phyloP scores from a whole-genome alignment of 2,113 vertebrate genomes.

The Orthonyx spaldingii region DNA sequence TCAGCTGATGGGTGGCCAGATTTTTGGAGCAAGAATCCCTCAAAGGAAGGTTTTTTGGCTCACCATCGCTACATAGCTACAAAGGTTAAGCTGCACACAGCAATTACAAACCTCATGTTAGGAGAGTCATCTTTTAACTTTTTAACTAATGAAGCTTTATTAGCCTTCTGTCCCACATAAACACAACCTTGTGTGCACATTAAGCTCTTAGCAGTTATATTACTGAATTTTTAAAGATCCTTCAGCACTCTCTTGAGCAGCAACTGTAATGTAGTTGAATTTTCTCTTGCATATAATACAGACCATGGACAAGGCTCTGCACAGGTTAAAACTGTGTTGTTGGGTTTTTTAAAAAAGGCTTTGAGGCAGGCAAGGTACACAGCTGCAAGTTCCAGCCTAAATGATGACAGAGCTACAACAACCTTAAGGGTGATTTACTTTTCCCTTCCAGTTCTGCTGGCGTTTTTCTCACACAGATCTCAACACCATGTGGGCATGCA shows the following conservation, averaged over 20 bases:
- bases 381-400: background rate
- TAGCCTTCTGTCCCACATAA: background rate
- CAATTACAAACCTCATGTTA: background rate
- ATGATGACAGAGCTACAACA: background rate
- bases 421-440: background rate
- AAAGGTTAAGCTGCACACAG: conserved; percentile 6
- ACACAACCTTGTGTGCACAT: background rate
- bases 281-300: background rate
- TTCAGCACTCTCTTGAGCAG: background rate
- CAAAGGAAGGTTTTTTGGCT: conserved; percentile 8
- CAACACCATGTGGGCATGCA: accelerated
- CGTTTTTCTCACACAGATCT: background rate
- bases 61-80: background rate
- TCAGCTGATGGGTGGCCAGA: background rate
- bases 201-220: background rate
- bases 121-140: background rate
- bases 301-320: background rate
- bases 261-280: accelerated
- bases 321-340: background rate
- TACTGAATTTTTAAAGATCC: background rate
- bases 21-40: background rate
- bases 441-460: background rate
- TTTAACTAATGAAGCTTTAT: background rate
- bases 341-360: background rate
- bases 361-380: background rate